Conservation (phyloP, 2,888 invertebrate genomes). For the Glaucopsyche alexis region DNA sequence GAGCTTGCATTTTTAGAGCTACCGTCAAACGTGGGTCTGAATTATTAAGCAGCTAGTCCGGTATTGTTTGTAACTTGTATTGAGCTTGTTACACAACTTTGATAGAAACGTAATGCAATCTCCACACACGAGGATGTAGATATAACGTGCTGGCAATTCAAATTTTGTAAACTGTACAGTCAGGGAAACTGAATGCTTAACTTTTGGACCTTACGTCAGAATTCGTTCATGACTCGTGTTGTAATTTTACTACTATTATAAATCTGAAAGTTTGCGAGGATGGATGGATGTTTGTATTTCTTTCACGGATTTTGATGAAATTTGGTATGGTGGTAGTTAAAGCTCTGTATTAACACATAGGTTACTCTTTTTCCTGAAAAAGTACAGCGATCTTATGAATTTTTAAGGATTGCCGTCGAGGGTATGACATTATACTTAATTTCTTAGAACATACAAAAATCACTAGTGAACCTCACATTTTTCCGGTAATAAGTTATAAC, state of each 20-base stretch:
- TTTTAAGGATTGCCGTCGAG: neutral
- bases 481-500: too few species aligned
- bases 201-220: too few species aligned
- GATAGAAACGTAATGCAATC: constrained; percentile 23
- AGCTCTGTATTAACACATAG: too few species aligned
- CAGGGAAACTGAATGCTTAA: neutral
- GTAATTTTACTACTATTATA: too few species aligned
- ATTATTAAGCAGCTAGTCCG: neutral
- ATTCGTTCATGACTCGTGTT: neutral
- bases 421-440: too few species aligned
- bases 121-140: neutral
- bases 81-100: constrained; percentile 21
- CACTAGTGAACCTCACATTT: too few species aligned
- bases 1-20: neutral
- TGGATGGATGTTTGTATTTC: too few species aligned
- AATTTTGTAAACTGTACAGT: constrained; percentile 5
- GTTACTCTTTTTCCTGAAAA: too few species aligned
- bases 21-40: neutral
- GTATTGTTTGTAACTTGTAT: constrained; percentile 26
- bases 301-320: too few species aligned
- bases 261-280: too few species aligned
- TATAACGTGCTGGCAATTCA: constrained; percentile 2
- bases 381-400: neutral
- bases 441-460: too few species aligned
- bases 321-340: too few species aligned